Conservation (phyloP, 2,888 invertebrate species). For the Oscheius sp. region DNA sequence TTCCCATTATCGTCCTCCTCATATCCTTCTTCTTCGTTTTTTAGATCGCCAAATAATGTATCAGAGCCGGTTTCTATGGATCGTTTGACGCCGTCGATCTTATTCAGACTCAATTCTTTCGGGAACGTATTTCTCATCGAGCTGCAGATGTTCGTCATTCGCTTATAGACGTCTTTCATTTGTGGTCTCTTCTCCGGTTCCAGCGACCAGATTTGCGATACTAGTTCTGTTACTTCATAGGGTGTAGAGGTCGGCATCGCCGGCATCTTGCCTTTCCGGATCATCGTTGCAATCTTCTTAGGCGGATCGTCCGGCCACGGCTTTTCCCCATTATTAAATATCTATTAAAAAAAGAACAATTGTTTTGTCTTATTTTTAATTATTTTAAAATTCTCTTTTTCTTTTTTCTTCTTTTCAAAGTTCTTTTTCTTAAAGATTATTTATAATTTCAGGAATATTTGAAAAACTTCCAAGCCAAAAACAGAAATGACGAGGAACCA, state of each 20-base stretch:
- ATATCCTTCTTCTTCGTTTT: no score
- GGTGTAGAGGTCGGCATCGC: conserved; percentile 8
- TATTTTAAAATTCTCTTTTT: no score
- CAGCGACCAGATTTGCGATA: not conserved
- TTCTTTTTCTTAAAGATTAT: no score
- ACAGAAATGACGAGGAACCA: no score
- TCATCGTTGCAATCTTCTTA: conserved; percentile 10
- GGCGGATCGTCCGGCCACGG: conserved; percentile 41
- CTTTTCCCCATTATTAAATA: conserved; percentile 43
- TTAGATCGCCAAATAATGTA: no score
- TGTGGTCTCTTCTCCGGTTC: not conserved
- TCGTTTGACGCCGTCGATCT: not conserved
- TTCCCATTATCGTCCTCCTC: no score
- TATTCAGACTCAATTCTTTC: not conserved
- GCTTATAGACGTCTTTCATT: not conserved
- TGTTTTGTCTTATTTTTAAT: no score
- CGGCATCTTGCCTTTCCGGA: not conserved
- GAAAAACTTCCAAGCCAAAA: no score
- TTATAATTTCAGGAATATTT: no score
- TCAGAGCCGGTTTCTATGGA: no score
- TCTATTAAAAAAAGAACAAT: no score
- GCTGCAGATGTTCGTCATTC: not conserved
- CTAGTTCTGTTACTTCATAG: not conserved
- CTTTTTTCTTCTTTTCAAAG: no score
- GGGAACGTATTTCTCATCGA: not conserved